Evolutionary conservation across 2,797 vertebrate species (phyloP).

Genomic region (Limosa lapponica): DNA sequence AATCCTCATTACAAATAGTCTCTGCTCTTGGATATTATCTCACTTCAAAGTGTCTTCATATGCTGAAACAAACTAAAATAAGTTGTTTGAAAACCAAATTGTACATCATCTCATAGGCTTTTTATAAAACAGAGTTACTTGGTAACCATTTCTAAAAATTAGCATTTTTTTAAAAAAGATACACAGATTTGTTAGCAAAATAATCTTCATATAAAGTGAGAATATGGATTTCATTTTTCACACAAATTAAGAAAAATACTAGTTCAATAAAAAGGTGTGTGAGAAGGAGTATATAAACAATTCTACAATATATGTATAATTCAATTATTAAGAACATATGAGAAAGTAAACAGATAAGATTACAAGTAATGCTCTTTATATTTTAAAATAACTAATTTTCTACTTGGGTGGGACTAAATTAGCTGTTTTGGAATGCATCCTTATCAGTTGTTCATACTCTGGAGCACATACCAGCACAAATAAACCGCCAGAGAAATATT

Average conservation of each 20-base stretch:
- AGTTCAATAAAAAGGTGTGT: background rate
- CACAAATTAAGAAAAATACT: background rate
- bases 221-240: background rate
- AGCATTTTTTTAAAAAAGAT: background rate
- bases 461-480: background rate
- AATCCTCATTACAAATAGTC: background rate
- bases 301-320: background rate
- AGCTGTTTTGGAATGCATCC: background rate
- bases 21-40: background rate
- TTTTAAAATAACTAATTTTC: constrained; percentile 56
- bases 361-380: background rate
- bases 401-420: constrained; percentile 49
- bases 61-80: background rate
- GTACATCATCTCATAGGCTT: background rate
- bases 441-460: constrained; percentile 36
- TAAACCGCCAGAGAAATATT: background rate
- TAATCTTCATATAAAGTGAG: background rate
- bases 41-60: background rate
- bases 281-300: background rate
- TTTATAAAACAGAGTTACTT: background rate
- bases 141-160: background rate
- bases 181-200: background rate
- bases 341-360: background rate
- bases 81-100: background rate
- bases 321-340: background rate